phyloP scores from a whole-genome alignment of 2,113 vertebrate species.

The Hydrolagus affinis region DNA sequence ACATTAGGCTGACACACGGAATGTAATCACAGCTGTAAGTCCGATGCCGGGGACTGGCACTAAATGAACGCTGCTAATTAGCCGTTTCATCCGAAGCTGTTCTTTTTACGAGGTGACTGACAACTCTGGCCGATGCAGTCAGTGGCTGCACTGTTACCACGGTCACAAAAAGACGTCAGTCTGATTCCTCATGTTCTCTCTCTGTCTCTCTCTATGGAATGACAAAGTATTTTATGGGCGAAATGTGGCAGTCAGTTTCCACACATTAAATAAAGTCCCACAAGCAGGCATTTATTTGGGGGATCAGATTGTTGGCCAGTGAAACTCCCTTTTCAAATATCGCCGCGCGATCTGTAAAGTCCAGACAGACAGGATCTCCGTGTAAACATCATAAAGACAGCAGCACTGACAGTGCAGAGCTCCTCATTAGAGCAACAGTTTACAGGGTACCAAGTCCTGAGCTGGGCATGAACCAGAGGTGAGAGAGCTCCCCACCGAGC shows the following conservation, averaged over 20 bases:
- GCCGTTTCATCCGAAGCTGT: too few relatives aligned
- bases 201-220: background rate
- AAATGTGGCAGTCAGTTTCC: background rate
- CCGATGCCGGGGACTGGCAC: background rate
- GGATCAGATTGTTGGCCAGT: too few relatives aligned
- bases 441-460: background rate
- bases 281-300: too few relatives aligned
- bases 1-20: background rate
- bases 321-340: background rate
- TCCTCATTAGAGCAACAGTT: background rate
- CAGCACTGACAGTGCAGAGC: background rate
- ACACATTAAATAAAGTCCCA: background rate
- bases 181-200: background rate
- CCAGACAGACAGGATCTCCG: background rate
- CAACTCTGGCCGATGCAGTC: background rate
- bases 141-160: background rate
- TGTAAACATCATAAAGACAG: background rate
- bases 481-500: background rate
- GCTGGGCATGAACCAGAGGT: background rate
- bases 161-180: background rate
- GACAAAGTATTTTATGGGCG: background rate
- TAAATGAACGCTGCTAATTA: background rate
- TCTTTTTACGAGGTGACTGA: background rate
- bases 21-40: background rate
- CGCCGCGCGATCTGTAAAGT: background rate